Evolutionary conservation across 2,888 invertebrate species (phyloP).

Genomic region (Noctua fimbriata): DNA sequence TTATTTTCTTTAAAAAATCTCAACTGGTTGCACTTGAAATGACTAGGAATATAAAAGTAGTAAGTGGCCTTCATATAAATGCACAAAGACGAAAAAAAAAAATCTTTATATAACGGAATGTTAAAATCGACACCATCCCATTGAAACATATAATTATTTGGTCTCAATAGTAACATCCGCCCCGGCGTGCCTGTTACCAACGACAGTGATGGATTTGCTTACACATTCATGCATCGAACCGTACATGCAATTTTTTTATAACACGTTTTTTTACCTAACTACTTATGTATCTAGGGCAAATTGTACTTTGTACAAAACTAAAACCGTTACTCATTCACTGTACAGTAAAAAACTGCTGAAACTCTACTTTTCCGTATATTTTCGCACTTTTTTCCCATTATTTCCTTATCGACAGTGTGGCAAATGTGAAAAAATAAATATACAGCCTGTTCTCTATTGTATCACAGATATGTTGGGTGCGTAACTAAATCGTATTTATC

Average conservation of each 20-base stretch:
- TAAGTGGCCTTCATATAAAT: slow-evolving; percentile 88
- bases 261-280: slow-evolving; percentile 89
- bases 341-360: slow-evolving; percentile 83
- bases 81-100: slow-evolving; percentile 79
- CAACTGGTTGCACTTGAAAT: slow-evolving; percentile 90
- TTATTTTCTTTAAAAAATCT: slow-evolving; percentile 87
- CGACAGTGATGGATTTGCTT: slow-evolving; percentile 81
- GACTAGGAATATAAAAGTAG: slow-evolving; percentile 90
- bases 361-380: slow-evolving; percentile 75
- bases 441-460: slow-evolving; percentile 86
- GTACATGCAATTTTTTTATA: slow-evolving; percentile 84
- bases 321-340: slow-evolving; percentile 83
- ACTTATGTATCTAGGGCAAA: slow-evolving; percentile 90
- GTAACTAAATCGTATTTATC: slow-evolving; percentile 80
- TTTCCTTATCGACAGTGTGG: slow-evolving; percentile 81
- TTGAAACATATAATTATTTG: slow-evolving; percentile 90
- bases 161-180: slow-evolving; percentile 89
- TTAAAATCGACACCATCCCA: slow-evolving; percentile 90
- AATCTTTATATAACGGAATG: slow-evolving; percentile 85
- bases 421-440: slow-evolving; percentile 79
- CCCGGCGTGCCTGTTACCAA: slow-evolving; percentile 82
- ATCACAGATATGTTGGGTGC: slow-evolving; percentile 88
- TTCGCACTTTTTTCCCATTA: slow-evolving; percentile 73
- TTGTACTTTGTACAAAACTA: slow-evolving; percentile 90
- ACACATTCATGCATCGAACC: slow-evolving; percentile 85